Evolutionary conservation across 2,888 invertebrate species (phyloP).

Genomic region (Parthenolecanium corni): DNA sequence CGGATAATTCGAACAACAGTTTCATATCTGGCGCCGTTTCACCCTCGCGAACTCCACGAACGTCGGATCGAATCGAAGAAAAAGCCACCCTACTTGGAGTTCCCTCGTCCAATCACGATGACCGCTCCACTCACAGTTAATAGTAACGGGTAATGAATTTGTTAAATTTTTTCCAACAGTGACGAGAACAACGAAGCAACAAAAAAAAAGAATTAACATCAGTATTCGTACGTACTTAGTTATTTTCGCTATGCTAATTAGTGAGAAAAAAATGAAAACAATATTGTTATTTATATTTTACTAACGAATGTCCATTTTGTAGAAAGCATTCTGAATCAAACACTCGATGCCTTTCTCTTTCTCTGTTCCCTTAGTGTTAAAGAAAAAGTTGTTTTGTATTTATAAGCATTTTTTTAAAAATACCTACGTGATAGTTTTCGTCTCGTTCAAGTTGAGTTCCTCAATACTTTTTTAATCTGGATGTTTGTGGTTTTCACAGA

Average conservation of each 20-base stretch:
- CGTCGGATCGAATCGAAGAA: constrained; percentile 29
- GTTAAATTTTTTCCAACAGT: not conserved
- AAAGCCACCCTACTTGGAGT: constrained; percentile 31
- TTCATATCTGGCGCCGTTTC: constrained; percentile 30
- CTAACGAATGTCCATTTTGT: not conserved
- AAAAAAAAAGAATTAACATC: no score
- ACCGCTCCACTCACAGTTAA: not conserved
- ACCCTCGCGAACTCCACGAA: constrained; percentile 31
- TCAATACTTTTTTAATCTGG: not conserved
- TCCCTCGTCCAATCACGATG: not conserved
- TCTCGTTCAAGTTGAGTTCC: not conserved
- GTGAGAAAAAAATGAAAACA: not conserved
- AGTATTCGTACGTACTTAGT: not conserved
- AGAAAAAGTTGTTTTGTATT: not conserved
- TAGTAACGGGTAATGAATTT: not conserved
- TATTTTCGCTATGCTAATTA: not conserved
- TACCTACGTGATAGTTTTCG: not conserved
- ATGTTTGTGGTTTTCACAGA: no score
- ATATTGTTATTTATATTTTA: not conserved
- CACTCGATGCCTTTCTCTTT: not conserved
- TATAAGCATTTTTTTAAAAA: not conserved
- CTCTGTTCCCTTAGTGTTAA: not conserved
- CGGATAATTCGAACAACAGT: constrained; percentile 30
- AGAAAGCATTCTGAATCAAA: not conserved
- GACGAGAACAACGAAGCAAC: no score